Percentiles rank a stretch among this genome's conserved stretches.
Conservation (phyloP, 2,888 invertebrate genomes). For the Punctoribates punctum region DNA sequence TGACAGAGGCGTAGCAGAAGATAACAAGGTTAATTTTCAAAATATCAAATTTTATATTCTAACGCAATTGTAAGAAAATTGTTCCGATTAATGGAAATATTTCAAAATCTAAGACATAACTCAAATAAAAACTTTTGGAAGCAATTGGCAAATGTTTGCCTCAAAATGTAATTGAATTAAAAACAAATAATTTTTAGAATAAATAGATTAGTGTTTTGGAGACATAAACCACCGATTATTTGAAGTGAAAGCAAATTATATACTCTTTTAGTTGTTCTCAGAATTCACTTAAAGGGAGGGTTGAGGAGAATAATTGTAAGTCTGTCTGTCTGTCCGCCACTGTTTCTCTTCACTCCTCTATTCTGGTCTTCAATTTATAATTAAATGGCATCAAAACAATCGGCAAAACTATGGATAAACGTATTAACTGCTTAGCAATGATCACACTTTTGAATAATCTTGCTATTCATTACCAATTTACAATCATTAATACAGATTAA, state of each 20-base stretch:
- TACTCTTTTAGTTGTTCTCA: not conserved
- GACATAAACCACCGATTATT: not conserved
- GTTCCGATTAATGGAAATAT: too few species aligned
- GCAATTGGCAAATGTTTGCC: too few species aligned
- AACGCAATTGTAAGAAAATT: too few species aligned
- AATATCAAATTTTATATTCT: too few species aligned
- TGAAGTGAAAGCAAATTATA: not conserved
- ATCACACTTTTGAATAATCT: not conserved
- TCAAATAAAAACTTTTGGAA: not conserved
- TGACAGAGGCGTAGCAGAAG: too few species aligned
- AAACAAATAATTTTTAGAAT: not conserved
- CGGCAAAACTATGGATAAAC: not conserved
- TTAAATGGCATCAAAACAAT: not conserved
- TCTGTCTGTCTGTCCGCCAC: not conserved
- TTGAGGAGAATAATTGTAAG: not conserved
- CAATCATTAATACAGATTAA: too few species aligned
- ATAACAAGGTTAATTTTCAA: too few species aligned
- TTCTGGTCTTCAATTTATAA: not conserved
- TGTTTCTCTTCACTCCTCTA: too few species aligned
- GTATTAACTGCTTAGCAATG: not conserved
- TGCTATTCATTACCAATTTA: too few species aligned
- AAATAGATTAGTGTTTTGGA: not conserved
- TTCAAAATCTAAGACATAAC: not conserved
- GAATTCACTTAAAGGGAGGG: not conserved
- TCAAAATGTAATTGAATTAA: not conserved